Evolutionary conservation across 2,113 vertebrate species (phyloP).

Genomic region (Puntigrus tetrazona): DNA sequence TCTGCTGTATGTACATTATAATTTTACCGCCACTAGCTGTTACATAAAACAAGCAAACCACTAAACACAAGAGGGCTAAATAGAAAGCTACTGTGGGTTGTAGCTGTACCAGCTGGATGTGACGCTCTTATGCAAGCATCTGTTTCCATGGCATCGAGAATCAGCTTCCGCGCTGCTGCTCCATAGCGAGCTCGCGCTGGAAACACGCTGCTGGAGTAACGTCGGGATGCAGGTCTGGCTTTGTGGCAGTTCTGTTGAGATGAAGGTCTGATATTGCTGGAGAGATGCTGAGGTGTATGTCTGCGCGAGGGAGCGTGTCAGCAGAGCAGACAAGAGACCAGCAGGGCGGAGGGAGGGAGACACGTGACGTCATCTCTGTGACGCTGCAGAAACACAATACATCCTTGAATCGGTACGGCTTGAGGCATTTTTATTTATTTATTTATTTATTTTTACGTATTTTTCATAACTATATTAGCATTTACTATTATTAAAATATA

Average conservation of each 20-base stretch:
- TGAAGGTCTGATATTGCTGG: background rate
- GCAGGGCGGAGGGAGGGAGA: background rate
- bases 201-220: background rate
- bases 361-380: constrained; percentile 14
- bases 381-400: background rate
- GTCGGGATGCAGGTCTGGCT: background rate
- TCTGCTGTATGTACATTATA: background rate
- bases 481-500: no score
- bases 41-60: background rate
- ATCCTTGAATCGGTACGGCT: background rate
- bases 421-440: no score
- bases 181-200: background rate
- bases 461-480: no score
- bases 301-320: background rate
- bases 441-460: no score
- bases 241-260: background rate
- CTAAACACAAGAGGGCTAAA: background rate
- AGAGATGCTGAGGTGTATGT: background rate
- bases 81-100: background rate
- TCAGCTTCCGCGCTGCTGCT: background rate
- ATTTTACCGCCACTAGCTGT: background rate
- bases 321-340: background rate
- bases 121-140: constrained; percentile 11
- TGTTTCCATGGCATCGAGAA: constrained; percentile 32
- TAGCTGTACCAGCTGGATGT: constrained; percentile 4